Percentiles rank a stretch among this genome's conserved stretches.
Evolutionary conservation across 2,888 invertebrate species (phyloP).

Genomic region (Nymphalis polychloros): DNA sequence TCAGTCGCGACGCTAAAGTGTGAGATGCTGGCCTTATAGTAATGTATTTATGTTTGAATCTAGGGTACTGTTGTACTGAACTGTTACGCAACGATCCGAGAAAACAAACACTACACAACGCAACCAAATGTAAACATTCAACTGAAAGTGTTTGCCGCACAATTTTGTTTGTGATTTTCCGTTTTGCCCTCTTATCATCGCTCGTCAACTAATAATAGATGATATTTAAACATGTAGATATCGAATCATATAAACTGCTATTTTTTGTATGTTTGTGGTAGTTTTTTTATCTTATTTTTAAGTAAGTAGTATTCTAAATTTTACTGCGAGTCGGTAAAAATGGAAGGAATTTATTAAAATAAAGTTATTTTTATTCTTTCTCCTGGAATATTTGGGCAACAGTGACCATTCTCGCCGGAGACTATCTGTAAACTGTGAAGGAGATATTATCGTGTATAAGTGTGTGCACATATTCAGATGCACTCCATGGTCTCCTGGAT

Average conservation of each 20-base stretch:
- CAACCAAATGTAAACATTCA: conserved; percentile 19
- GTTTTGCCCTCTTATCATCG: conserved; percentile 17
- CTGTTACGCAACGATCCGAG: conserved; percentile 7
- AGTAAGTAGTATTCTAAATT: too few relatives aligned
- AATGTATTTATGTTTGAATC: not conserved
- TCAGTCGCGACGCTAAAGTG: too few relatives aligned
- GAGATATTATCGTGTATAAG: too few relatives aligned
- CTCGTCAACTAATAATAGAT: conserved; percentile 16
- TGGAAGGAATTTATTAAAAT: too few relatives aligned
- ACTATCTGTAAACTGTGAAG: too few relatives aligned
- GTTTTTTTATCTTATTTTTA: too few relatives aligned
- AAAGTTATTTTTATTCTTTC: too few relatives aligned
- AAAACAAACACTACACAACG: conserved; percentile 15
- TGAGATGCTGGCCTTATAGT: not conserved
- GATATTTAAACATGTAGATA: conserved; percentile 15
- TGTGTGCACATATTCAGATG: too few relatives aligned
- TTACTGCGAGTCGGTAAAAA: too few relatives aligned
- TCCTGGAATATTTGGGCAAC: too few relatives aligned
- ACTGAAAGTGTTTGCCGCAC: conserved; percentile 13
- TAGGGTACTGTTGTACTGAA: conserved; percentile 6
- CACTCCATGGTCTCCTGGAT: too few relatives aligned
- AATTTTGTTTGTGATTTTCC: conserved; percentile 19
- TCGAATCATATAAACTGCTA: not conserved
- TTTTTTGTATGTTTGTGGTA: not conserved
- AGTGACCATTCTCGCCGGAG: too few relatives aligned